Conservation (phyloP, 2,888 invertebrate genomes). For the Polyommatus iphigenia region DNA sequence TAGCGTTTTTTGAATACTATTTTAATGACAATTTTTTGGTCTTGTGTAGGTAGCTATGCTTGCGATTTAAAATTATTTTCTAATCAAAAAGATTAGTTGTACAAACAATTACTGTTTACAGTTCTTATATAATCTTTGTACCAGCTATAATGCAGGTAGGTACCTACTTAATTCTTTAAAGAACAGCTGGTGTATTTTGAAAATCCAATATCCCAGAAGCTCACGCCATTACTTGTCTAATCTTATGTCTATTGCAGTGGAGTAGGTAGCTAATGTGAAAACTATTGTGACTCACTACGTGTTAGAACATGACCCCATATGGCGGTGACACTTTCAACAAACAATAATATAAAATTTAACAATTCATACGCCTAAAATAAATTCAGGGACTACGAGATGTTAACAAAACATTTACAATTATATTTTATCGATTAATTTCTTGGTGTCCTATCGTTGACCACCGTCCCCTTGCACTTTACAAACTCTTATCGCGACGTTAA, state of each 20-base stretch:
- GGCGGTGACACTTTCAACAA: constrained; percentile 11
- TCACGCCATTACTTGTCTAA: constrained; percentile 43
- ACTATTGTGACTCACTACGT: constrained; percentile 58
- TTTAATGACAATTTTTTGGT: too few species aligned
- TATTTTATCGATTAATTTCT: not conserved
- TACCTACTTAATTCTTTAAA: too few species aligned
- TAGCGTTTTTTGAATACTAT: too few species aligned
- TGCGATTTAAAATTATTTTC: too few species aligned
- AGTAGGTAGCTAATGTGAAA: constrained; percentile 57
- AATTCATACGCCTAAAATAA: not conserved
- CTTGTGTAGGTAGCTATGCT: too few species aligned
- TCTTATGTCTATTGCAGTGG: constrained; percentile 67
- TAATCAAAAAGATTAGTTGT: too few species aligned
- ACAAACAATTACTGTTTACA: too few species aligned
- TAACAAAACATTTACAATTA: constrained; percentile 9
- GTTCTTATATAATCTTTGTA: too few species aligned
- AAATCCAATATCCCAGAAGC: constrained; percentile 13
- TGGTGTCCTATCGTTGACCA: not conserved
- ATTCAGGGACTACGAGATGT: not conserved
- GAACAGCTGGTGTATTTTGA: not conserved
- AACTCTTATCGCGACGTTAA: not conserved
- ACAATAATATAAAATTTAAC: constrained; percentile 17
- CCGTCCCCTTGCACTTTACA: constrained; percentile 8
- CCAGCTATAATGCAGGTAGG: too few species aligned
- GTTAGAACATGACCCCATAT: constrained; percentile 39